Evolutionary conservation across 2,113 vertebrate genomes (phyloP), one percentile per base, ranked within the genome.

Genomic region (Vidua chalybeata): DNA sequence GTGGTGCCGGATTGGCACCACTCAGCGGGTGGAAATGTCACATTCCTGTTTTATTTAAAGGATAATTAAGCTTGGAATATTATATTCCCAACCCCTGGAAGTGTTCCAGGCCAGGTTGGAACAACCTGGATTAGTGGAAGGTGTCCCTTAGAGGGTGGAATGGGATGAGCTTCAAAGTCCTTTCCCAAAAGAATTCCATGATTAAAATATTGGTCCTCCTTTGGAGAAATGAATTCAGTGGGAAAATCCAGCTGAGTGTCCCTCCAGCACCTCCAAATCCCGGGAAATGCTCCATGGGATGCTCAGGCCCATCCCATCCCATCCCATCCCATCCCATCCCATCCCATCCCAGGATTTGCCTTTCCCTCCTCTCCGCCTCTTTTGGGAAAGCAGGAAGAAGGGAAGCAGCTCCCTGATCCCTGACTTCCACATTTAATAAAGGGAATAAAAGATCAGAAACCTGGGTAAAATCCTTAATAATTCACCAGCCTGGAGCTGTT

Each of bases 371-470:
- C 28, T 45, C 62, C 0, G 0, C 8, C 8, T 0, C 74, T 82
- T 72, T 59, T 21, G 48, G 78, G 82, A 74, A 61, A 89, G 59
- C 64, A 3, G 84, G 81, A 48, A 67, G 89, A 45, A 72, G 61
- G 19, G 11, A 71, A 86, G 87, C 64, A 37, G 62, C 90, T 63
- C 87, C 77, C 46, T 13, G n/a, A 15, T 62, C 20, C 75, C 66
- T 66, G 82, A 33, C 58, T 87, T 85, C 43, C 58, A 2, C 84
- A 11, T 91, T 94, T 93, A 91, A 96, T 94, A 91, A 94, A 96
- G 84, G 93, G 96, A 96, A 97, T 94, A 96, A 94, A 96, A 88
- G 87, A 97, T 91, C 91, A 95, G 89, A 74, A 90, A 87, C 1
- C 31, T 15, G 3, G 46, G 67, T 2, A 64, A 56, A 75, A 30